These are phyloP conservation scores for Microcebus griseorufus DNA, from an alignment of 2,113 vertebrate species.

Conservation along the genomic window DNA sequence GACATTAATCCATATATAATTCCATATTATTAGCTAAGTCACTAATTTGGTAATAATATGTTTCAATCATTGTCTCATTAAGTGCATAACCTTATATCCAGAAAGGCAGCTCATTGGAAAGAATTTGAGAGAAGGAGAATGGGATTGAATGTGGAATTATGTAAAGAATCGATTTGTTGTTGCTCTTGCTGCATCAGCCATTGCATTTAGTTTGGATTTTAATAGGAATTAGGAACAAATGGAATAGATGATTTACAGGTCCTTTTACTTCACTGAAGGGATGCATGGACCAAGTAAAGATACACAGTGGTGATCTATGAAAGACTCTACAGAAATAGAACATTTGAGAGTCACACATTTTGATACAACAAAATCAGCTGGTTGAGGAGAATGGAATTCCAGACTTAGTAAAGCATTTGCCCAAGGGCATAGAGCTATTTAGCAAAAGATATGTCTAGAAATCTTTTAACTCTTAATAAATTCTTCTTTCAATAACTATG, in stretches of 20 bases:
- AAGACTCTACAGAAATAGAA: not conserved
- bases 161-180: not conserved
- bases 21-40: slow-evolving; percentile 38
- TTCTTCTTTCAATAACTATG: not conserved
- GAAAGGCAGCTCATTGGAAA: slow-evolving; percentile 12
- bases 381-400: not conserved
- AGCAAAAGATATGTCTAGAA: not conserved
- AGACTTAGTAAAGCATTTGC: not conserved
- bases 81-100: not conserved
- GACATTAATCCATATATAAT: not conserved
- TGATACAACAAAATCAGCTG: not conserved
- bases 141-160: not conserved
- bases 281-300: not conserved
- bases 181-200: not conserved
- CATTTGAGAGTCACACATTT: not conserved
- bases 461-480: slow-evolving; percentile 14
- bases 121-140: not conserved
- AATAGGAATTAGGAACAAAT: not conserved
- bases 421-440: not conserved
- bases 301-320: not conserved
- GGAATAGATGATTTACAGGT: not conserved
- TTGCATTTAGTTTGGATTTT: not conserved
- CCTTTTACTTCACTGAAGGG: not conserved
- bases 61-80: slow-evolving; percentile 40
- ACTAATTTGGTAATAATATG: slow-evolving; percentile 36